Evolutionary conservation across 2,797 vertebrate species (phyloP).

Genomic region (Avahi laniger): DNA sequence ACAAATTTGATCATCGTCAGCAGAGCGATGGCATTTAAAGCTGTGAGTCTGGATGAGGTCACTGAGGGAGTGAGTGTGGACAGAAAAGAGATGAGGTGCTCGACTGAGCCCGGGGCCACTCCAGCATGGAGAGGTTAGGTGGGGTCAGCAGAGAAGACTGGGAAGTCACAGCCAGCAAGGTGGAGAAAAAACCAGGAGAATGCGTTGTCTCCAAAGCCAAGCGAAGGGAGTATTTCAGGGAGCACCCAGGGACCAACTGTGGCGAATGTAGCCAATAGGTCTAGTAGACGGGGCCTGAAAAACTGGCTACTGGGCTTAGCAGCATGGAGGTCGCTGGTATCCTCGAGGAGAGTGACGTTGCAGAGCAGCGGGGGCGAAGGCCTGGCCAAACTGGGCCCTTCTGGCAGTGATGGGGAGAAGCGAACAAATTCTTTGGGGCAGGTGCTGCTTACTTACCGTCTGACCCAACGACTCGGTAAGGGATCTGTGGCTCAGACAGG

Average conservation of each 20-base stretch:
- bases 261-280: background rate
- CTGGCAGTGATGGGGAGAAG: background rate
- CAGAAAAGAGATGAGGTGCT: background rate
- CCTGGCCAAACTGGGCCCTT: background rate
- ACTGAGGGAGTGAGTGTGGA: constrained; percentile 36
- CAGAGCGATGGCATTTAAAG: constrained; percentile 59
- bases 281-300: background rate
- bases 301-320: background rate
- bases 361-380: background rate
- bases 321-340: background rate
- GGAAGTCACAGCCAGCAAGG: constrained; percentile 5
- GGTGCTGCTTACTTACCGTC: background rate
- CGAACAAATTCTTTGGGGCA: background rate
- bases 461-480: background rate
- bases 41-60: constrained; percentile 68
- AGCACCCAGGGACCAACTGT: background rate
- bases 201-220: background rate
- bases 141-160: background rate
- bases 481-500: background rate
- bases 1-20: constrained; percentile 58
- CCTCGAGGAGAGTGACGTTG: background rate
- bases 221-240: background rate
- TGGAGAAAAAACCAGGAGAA: background rate
- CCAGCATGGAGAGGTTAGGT: background rate
- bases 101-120: constrained; percentile 30